Percentiles rank a stretch among this genome's conserved stretches.
Evolutionary conservation across 2,797 vertebrate genomes (phyloP).

Genomic region (Bothrops alternatus): DNA sequence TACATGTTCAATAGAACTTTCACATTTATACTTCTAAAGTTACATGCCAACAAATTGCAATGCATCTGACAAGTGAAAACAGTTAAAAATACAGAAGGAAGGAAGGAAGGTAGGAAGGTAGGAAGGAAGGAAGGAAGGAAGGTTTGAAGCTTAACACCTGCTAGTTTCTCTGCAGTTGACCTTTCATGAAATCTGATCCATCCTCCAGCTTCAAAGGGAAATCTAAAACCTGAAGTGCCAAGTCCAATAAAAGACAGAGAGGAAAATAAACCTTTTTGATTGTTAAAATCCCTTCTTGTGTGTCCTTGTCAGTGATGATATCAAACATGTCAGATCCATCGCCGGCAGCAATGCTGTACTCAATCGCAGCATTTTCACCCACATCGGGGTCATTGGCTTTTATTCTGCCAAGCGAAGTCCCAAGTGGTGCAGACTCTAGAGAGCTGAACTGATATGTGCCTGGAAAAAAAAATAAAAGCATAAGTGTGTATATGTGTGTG

Average conservation of each 20-base stretch:
- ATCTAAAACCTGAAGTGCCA: constrained; percentile 40
- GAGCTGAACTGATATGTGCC: constrained; percentile 89
- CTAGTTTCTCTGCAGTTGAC: constrained; percentile 41
- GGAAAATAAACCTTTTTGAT: constrained; percentile 86
- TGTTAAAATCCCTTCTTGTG: constrained; percentile 91
- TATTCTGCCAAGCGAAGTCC: constrained; percentile 86
- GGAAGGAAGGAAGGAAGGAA: neutral
- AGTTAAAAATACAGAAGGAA: constrained; percentile 38
- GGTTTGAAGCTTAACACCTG: constrained; percentile 46
- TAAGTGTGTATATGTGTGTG: neutral
- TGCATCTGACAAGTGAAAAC: constrained; percentile 34
- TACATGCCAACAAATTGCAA: constrained; percentile 21
- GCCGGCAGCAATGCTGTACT: constrained; percentile 85
- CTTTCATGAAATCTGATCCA: constrained; percentile 39
- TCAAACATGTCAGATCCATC: constrained; percentile 86
- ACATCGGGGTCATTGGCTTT: constrained; percentile 91
- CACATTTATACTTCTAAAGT: constrained; percentile 45
- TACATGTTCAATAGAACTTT: constrained; percentile 15
- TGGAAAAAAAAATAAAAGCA: constrained; percentile 51
- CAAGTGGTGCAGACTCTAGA: constrained; percentile 83
- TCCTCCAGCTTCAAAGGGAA: constrained; percentile 35
- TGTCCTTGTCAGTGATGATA: constrained; percentile 87
- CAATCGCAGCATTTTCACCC: constrained; percentile 87
- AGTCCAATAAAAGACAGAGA: constrained; percentile 56
- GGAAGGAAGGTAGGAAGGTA: neutral